A percentile compares a stretch with the other conserved stretches of the same genome.
phyloP scores from a whole-genome alignment of 2,797 vertebrate genomes.

The Sebastes steindachneri region DNA sequence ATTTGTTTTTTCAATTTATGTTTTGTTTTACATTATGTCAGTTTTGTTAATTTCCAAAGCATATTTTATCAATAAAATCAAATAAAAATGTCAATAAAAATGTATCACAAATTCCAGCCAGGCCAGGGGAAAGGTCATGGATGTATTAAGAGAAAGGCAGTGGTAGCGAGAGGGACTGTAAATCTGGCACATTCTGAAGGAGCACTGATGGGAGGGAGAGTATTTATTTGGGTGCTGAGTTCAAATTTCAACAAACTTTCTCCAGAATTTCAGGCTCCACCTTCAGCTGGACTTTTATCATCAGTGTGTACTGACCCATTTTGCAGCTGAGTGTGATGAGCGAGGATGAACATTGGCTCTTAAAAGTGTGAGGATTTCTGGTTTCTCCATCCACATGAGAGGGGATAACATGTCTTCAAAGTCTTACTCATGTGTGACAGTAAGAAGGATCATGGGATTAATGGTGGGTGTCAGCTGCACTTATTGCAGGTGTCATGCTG shows the following conservation, averaged over 20 bases:
- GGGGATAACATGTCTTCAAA: constrained; percentile 47
- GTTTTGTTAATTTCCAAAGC: no score
- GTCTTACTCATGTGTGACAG: constrained; percentile 60
- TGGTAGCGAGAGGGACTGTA: neutral
- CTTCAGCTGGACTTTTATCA: constrained; percentile 1
- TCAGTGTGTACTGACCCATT: neutral
- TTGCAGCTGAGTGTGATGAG: neutral
- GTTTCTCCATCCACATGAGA: constrained; percentile 23
- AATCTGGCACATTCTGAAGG: neutral
- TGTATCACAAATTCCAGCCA: neutral
- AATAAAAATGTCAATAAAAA: no score
- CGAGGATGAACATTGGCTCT: constrained; percentile 5
- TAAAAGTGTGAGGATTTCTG: constrained; percentile 12
- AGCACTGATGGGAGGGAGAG: neutral
- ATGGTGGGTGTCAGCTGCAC: constrained; percentile 43
- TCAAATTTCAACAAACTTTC: neutral
- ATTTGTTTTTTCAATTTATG: no score
- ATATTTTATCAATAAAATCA: no score
- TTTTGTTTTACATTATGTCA: no score
- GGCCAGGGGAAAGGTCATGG: neutral
- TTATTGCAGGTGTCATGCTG: constrained; percentile 52
- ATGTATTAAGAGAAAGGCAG: neutral
- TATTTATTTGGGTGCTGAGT: neutral
- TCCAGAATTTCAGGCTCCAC: neutral
- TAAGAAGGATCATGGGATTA: constrained; percentile 66